Conservation (phyloP, 2,113 vertebrate genomes). For the Tympanuchus pallidicinctus region DNA sequence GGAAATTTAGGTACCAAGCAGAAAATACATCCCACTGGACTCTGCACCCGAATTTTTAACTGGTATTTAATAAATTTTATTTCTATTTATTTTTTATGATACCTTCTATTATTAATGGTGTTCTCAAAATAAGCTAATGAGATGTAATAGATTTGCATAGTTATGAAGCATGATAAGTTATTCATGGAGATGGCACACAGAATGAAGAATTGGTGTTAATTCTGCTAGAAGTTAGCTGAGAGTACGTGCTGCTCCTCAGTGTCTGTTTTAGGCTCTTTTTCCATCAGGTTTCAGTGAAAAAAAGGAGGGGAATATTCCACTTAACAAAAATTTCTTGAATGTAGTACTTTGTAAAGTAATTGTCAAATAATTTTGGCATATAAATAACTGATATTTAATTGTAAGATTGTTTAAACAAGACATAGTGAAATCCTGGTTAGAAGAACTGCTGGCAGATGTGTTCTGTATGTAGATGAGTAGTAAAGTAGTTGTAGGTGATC, state of each 20-base stretch:
- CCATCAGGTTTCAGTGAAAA: neutral
- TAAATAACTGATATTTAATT: neutral
- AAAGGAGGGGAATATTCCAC: neutral
- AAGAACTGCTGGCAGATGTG: neutral
- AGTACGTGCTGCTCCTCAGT: neutral
- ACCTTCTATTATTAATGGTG: constrained; percentile 62
- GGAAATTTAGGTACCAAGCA: neutral
- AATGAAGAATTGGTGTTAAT: constrained; percentile 26
- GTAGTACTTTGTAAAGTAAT: neutral
- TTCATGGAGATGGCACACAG: constrained; percentile 22
- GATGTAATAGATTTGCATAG: constrained; percentile 55
- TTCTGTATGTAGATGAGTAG: neutral
- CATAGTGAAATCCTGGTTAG: neutral
- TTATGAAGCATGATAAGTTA: constrained; percentile 52
- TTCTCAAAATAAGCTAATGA: constrained; percentile 64
- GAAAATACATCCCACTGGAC: neutral
- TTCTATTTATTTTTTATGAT: constrained; percentile 63
- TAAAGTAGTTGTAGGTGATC: neutral
- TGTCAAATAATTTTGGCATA: neutral
- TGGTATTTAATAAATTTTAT: constrained; percentile 47
- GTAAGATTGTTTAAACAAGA: neutral
- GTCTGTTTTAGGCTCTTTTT: neutral
- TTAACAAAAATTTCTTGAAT: neutral
- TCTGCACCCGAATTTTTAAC: neutral
- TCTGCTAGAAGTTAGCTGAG: neutral